A percentile compares a stretch with the other conserved stretches of the same genome.
These are phyloP conservation scores for Tautogolabrus adspersus DNA, from an alignment of 2,113 vertebrate species.

Conservation along the genomic window DNA sequence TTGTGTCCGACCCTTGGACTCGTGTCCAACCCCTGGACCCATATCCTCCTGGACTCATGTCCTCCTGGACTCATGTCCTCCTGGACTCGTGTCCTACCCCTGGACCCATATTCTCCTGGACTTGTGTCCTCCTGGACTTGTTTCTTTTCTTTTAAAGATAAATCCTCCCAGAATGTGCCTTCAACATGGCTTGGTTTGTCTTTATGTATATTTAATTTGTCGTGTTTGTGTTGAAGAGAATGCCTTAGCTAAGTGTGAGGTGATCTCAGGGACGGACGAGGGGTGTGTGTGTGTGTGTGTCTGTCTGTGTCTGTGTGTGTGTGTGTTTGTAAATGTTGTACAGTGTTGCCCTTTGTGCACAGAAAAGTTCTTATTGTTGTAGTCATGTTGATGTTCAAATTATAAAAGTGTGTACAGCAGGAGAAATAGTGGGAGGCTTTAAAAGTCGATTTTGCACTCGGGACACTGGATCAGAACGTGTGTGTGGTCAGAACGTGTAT, in stretches of 20 bases:
- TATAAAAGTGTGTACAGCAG: constrained; percentile 13
- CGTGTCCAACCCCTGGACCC: no score
- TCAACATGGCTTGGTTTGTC: constrained; percentile 65
- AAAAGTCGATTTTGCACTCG: constrained; percentile 70
- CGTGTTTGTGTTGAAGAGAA: constrained; percentile 62
- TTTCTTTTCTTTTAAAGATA: constrained; percentile 51
- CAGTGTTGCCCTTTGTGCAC: no score
- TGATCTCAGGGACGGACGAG: constrained; percentile 82
- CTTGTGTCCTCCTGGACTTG: no score
- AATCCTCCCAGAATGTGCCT: constrained; percentile 81
- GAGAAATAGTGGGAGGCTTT: constrained; percentile 58
- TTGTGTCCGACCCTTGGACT: no score
- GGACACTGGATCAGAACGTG: constrained; percentile 35
- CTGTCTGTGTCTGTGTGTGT: constrained; percentile 2
- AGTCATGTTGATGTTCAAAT: constrained; percentile 19
- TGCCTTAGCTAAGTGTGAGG: constrained; percentile 72
- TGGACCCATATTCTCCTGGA: no score
- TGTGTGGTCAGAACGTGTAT: constrained; percentile 27
- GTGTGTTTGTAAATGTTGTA: constrained; percentile 41
- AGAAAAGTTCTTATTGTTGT: constrained; percentile 30
- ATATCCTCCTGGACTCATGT: no score
- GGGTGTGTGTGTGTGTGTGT: neutral
- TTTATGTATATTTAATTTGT: constrained; percentile 52
- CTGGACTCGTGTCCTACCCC: no score
- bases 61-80: no score